Conservation (phyloP, 2,888 invertebrate species). For the Andrena minutula region DNA sequence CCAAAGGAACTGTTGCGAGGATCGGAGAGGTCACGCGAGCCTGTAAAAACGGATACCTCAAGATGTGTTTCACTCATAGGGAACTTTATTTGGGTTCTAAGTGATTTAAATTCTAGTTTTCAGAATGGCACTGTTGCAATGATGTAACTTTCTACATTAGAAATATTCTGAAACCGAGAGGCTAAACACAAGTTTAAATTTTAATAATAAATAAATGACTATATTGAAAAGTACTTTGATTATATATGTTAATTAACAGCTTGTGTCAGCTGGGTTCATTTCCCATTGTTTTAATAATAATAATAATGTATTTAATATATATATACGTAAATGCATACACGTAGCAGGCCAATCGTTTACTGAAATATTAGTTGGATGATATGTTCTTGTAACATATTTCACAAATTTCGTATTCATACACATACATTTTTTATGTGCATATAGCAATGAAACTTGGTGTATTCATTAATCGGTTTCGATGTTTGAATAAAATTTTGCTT, state of each 20-base stretch:
- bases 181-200: neutral
- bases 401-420: neutral
- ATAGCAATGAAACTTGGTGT: neutral
- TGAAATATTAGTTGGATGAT: neutral
- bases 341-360: no score
- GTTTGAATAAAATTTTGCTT: no score
- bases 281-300: neutral
- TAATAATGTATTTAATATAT: no score
- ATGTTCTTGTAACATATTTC: neutral
- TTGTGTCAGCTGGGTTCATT: neutral
- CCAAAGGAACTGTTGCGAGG: conserved; percentile 78
- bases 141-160: neutral
- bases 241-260: neutral
- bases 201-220: neutral
- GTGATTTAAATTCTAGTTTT: conserved; percentile 6
- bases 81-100: neutral
- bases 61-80: conserved; percentile 38
- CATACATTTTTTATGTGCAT: neutral
- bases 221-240: no score
- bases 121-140: neutral
- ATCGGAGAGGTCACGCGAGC: conserved; percentile 82
- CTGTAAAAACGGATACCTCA: conserved; percentile 78
- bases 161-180: neutral
- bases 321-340: neutral
- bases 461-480: neutral